Conservation (phyloP, 1,140 invertebrate species). For the Euwallacea similis region DNA sequence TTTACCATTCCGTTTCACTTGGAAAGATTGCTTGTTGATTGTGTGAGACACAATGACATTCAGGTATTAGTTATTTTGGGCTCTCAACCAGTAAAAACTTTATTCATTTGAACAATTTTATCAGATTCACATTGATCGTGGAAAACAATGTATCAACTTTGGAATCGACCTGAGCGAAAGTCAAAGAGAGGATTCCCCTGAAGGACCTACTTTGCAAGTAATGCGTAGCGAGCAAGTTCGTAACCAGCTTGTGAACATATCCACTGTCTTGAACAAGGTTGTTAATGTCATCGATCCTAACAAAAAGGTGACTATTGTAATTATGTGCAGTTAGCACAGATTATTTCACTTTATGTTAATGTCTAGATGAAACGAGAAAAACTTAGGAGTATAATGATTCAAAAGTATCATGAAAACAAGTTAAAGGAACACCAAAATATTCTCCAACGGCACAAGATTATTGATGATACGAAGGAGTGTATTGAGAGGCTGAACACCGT, state of each 20-base stretch:
- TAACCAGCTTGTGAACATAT: slow-evolving; percentile 90
- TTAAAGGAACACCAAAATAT: slow-evolving; percentile 85
- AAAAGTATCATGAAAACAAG: slow-evolving; percentile 84
- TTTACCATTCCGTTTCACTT: slow-evolving; percentile 84
- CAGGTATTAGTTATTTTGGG: slow-evolving; percentile 64
- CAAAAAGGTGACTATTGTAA: slow-evolving; percentile 56
- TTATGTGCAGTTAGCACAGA: not conserved
- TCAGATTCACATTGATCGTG: slow-evolving; percentile 56
- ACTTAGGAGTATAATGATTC: slow-evolving; percentile 73
- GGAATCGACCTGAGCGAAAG: slow-evolving; percentile 90
- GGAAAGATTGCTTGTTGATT: slow-evolving; percentile 90
- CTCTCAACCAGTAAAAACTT: not conserved
- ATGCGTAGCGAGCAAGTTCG: slow-evolving; percentile 96
- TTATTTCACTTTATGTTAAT: not conserved
- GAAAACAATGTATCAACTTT: slow-evolving; percentile 80
- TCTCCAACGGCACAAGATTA: slow-evolving; percentile 88
- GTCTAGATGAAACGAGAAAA: slow-evolving; percentile 62
- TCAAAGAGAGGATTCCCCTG: slow-evolving; percentile 88
- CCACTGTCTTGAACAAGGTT: slow-evolving; percentile 78
- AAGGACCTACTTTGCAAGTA: slow-evolving; percentile 89
- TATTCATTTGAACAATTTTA: not conserved
- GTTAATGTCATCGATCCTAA: slow-evolving; percentile 80
- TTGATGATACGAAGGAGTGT: slow-evolving; percentile 94
- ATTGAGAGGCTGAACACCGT: slow-evolving; percentile 90
- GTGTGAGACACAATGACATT: slow-evolving; percentile 94